Evolutionary conservation across 1,140 invertebrate genomes (phyloP).

Genomic region (Drosophila pseudoobscura): DNA sequence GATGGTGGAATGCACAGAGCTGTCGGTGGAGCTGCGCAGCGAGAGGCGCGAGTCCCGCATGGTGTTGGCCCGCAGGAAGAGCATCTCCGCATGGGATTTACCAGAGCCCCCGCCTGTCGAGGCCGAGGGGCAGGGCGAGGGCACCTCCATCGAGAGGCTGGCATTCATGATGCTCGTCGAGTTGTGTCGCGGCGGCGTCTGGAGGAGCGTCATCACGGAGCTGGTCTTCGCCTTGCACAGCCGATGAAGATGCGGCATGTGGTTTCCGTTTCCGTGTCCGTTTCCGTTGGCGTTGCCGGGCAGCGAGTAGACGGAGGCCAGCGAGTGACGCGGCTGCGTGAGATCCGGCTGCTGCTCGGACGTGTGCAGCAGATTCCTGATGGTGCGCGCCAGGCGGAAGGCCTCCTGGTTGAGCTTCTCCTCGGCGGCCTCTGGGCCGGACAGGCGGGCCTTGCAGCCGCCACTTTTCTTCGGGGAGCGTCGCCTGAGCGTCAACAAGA

Average conservation of each 20-base stretch:
- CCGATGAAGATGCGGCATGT: constrained; percentile 32
- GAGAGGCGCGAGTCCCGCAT: constrained; percentile 79
- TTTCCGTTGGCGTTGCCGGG: constrained; percentile 11
- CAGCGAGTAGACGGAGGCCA: constrained; percentile 24
- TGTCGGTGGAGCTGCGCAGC: constrained; percentile 80
- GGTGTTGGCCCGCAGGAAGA: constrained; percentile 73
- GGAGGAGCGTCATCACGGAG: constrained; percentile 47
- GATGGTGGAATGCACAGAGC: constrained; percentile 83
- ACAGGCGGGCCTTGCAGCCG: constrained; percentile 49
- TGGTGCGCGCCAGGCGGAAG: constrained; percentile 87
- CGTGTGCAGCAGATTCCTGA: constrained; percentile 87
- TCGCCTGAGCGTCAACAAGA: constrained; percentile 46
- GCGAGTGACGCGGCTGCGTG: constrained; percentile 76
- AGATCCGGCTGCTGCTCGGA: constrained; percentile 86
- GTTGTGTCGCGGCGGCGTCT: constrained; percentile 53
- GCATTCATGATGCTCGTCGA: constrained; percentile 56
- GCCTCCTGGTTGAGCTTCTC: constrained; percentile 88
- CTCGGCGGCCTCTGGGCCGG: constrained; percentile 83
- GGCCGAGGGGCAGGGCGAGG: constrained; percentile 2
- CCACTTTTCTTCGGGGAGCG: constrained; percentile 74
- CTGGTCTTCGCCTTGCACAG: constrained; percentile 55
- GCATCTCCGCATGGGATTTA: constrained; percentile 62
- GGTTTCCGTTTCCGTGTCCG: too few relatives aligned
- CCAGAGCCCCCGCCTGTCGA: not conserved
- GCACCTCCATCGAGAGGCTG: constrained; percentile 28